These are phyloP conservation scores for Nyctereutes procyonoides DNA, from an alignment of 2,113 vertebrate species.

Conservation along the genomic window DNA sequence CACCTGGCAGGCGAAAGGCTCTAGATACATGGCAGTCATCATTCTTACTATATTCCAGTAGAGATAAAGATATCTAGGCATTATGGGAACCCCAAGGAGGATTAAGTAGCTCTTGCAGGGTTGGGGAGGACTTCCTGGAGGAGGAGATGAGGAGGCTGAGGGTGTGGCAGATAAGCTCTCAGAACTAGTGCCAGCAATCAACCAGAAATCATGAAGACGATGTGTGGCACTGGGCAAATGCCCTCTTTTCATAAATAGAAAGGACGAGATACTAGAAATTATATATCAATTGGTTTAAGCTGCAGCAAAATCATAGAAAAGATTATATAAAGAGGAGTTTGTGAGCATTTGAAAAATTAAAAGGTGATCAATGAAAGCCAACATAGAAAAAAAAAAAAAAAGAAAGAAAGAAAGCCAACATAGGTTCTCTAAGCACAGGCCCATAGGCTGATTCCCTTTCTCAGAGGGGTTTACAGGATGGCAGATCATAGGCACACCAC, in stretches of 20 bases:
- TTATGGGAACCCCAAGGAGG: background rate
- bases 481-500: background rate
- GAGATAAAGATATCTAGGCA: background rate
- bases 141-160: background rate
- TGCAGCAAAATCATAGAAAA: background rate
- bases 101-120: background rate
- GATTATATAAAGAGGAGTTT: background rate
- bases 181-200: background rate
- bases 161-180: background rate
- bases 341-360: background rate
- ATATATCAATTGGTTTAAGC: background rate
- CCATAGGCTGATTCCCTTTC: background rate
- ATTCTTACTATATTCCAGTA: background rate
- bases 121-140: background rate
- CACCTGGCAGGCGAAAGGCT: background rate
- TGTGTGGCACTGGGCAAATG: background rate
- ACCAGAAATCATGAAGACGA: background rate
- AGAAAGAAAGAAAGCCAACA: background rate
- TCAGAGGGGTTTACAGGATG: background rate
- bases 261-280: background rate
- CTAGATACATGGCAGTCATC: background rate
- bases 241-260: conserved; percentile 24
- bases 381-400: no score
- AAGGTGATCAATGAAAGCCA: background rate
- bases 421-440: background rate